Conservation (phyloP, 2,797 vertebrate species). For the Adelosebastes latens region DNA sequence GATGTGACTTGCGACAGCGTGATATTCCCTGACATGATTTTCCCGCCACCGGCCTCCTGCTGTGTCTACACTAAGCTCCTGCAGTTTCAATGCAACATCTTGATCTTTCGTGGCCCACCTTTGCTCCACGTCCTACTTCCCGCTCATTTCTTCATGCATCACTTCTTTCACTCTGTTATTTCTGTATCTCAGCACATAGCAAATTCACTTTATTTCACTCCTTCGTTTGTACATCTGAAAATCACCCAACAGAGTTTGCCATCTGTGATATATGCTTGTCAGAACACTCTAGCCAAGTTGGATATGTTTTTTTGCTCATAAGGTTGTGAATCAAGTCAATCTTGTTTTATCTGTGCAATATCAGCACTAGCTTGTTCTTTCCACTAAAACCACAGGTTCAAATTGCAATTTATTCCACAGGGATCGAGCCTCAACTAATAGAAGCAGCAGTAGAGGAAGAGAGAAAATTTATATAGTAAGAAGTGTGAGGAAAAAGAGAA, state of each 20-base stretch:
- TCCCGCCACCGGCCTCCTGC: slow-evolving; percentile 46
- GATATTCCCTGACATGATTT: slow-evolving; percentile 70
- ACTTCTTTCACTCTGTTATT: slow-evolving; percentile 24
- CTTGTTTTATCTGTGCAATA: slow-evolving; percentile 30
- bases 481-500: slow-evolving; percentile 7
- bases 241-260: slow-evolving; percentile 32
- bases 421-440: slow-evolving; percentile 11
- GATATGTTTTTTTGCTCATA: slow-evolving; percentile 41
- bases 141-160: slow-evolving; percentile 46
- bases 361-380: slow-evolving; percentile 17
- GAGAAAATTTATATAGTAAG: slow-evolving; percentile 7
- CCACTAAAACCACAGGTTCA: slow-evolving; percentile 24
- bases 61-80: slow-evolving; percentile 61
- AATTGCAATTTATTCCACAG: slow-evolving; percentile 33
- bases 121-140: slow-evolving; percentile 35
- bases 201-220: slow-evolving; percentile 25
- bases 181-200: slow-evolving; percentile 1
- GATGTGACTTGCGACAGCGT: slow-evolving; percentile 69
- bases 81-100: slow-evolving; percentile 40
- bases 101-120: slow-evolving; percentile 58
- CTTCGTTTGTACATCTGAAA: slow-evolving; percentile 27
- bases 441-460: slow-evolving; percentile 10
- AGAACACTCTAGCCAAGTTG: slow-evolving; percentile 30
- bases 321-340: slow-evolving; percentile 35
- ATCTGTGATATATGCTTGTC: slow-evolving; percentile 54